A percentile compares a stretch with the other conserved stretches of the same genome.
These are phyloP conservation scores for Scaptomyza tumidula DNA, from an alignment of 2,888 invertebrate species.

Conservation along the genomic window DNA sequence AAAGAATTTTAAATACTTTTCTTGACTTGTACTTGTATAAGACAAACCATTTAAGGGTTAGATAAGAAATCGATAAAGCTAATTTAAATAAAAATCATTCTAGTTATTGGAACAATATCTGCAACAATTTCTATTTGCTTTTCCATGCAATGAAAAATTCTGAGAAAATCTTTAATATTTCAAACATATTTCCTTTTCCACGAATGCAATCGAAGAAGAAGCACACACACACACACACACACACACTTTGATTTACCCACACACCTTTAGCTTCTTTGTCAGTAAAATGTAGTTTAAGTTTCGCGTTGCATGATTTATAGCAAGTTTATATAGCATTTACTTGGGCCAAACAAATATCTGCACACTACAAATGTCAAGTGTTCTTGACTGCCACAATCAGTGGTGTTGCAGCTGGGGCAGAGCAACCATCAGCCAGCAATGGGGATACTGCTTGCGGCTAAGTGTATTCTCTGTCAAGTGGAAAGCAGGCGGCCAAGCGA, in stretches of 20 bases:
- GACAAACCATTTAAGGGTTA: too few species aligned
- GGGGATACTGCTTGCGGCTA: constrained; percentile 13
- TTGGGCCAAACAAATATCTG: constrained; percentile 26
- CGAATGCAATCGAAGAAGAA: background rate
- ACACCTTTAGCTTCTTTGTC: background rate
- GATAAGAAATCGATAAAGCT: background rate
- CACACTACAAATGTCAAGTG: constrained; percentile 49
- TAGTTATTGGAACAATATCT: too few species aligned
- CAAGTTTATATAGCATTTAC: constrained; percentile 1
- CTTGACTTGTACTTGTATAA: too few species aligned
- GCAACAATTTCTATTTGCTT: too few species aligned
- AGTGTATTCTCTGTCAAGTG: constrained; percentile 1
- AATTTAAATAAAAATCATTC: background rate
- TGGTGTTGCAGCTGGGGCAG: constrained; percentile 4
- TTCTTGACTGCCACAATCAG: background rate
- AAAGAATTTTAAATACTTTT: too few species aligned
- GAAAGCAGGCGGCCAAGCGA: constrained; percentile 19
- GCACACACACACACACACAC: background rate
- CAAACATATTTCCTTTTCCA: background rate
- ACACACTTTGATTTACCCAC: background rate
- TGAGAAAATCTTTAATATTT: too few species aligned
- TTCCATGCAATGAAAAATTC: too few species aligned
- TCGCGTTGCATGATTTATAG: background rate
- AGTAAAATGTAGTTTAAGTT: background rate
- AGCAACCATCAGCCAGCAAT: constrained; percentile 22